A percentile compares a stretch with the other conserved stretches of the same genome.
Evolutionary conservation across 1,140 invertebrate genomes (phyloP).

Genomic region (Dreissena rostriformis): DNA sequence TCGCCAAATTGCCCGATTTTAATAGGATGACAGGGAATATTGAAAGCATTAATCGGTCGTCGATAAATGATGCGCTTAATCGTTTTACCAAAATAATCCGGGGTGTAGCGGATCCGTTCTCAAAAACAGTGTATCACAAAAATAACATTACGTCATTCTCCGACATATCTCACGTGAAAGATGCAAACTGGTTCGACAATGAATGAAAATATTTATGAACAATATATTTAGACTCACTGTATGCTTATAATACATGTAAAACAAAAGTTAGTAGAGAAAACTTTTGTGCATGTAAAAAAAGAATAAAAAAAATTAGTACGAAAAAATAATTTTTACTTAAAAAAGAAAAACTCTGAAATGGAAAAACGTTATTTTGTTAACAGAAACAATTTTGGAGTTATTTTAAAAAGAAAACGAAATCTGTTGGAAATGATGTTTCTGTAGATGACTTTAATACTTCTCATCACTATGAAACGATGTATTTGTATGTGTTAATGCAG

Average conservation of each 20-base stretch:
- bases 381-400: not conserved
- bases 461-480: not conserved
- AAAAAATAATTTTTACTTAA: not conserved
- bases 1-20: not conserved
- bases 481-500: not conserved
- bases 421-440: not conserved
- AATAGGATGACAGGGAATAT: not conserved
- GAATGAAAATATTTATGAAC: not conserved
- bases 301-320: not conserved
- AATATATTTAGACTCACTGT: not conserved
- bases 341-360: not conserved
- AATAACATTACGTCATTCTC: not conserved
- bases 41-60: not conserved
- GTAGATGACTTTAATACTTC: constrained; percentile 26
- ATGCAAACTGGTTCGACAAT: constrained; percentile 13
- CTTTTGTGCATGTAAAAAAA: not conserved
- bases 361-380: not conserved
- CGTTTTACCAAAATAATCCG: not conserved
- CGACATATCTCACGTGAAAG: too few species aligned
- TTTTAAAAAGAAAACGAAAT: not conserved
- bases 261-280: not conserved
- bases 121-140: too few species aligned
- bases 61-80: not conserved
- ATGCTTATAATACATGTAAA: constrained; percentile 15
- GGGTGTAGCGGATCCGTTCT: not conserved